Conservation (phyloP, 2,888 invertebrate species). For the Heteropelma amictum region DNA sequence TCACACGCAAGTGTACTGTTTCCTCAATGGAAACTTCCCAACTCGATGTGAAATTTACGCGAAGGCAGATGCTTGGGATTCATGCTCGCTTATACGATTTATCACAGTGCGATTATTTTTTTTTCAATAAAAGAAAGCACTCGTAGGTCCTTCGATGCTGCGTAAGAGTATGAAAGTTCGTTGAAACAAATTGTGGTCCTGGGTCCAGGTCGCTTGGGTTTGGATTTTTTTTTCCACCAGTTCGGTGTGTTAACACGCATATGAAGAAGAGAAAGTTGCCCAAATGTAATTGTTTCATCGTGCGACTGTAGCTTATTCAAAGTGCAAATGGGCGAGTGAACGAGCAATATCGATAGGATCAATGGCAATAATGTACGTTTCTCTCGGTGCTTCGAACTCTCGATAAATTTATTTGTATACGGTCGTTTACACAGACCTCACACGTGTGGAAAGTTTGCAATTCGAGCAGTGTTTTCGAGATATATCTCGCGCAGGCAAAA, state of each 20-base stretch:
- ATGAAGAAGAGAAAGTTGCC: no score
- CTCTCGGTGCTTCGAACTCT: neutral
- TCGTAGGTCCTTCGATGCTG: no score
- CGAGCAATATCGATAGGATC: no score
- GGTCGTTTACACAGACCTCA: neutral
- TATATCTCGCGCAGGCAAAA: neutral
- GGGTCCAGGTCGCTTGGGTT: no score
- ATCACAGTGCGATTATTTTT: neutral
- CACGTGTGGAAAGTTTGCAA: conserved; percentile 8
- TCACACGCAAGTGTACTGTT: conserved; percentile 8
- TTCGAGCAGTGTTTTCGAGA: conserved; percentile 8
- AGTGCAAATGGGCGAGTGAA: no score
- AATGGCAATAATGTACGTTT: neutral
- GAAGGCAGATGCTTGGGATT: conserved; percentile 58
- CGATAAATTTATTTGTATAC: neutral
- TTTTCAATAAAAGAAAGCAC: neutral
- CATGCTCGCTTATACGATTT: conserved; percentile 50
- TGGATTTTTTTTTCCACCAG: no score
- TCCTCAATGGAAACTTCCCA: conserved; percentile 32
- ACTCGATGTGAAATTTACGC: conserved; percentile 51
- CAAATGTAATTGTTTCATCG: no score
- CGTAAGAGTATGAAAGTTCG: no score
- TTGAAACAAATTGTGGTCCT: no score
- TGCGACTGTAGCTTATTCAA: no score
- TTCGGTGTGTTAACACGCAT: no score